These are phyloP conservation scores for Bombus waltoni DNA, from an alignment of 1,140 invertebrate species.

Conservation along the genomic window DNA sequence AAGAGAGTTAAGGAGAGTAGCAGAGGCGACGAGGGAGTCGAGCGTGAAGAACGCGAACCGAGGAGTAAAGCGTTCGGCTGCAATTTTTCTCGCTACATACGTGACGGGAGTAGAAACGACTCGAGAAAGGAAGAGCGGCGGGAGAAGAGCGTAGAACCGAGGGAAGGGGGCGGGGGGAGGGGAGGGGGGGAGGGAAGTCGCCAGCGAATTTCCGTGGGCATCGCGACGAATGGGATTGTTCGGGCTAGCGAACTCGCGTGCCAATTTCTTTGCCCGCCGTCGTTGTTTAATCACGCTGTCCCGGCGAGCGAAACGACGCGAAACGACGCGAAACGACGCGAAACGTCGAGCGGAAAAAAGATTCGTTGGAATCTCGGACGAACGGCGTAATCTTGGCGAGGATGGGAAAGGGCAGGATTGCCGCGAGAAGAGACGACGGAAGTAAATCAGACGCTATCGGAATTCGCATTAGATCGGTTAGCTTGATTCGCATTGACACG, in stretches of 20 bases:
- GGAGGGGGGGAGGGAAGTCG: conserved; percentile 55
- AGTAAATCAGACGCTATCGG: conserved; percentile 80
- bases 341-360: background rate
- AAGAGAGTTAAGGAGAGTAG: background rate
- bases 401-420: conserved; percentile 22
- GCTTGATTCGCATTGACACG: conserved; percentile 82
- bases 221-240: conserved; percentile 52
- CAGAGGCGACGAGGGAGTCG: conserved; percentile 61
- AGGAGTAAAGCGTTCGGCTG: conserved; percentile 82
- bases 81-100: conserved; percentile 84
- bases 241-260: no score
- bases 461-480: conserved; percentile 82
- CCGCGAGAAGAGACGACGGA: conserved; percentile 29
- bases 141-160: conserved; percentile 38
- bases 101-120: conserved; percentile 82
- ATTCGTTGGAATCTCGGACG: conserved; percentile 45
- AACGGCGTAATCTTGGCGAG: conserved; percentile 45
- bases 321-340: background rate
- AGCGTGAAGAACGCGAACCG: conserved; percentile 82
- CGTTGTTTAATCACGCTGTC: no score
- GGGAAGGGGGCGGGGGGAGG: no score
- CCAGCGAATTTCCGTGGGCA: conserved; percentile 69
- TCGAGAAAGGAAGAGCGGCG: conserved; percentile 63
- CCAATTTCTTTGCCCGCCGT: no score
- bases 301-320: no score